A percentile compares a stretch with the other conserved stretches of the same genome.
Evolutionary conservation across 2,888 invertebrate genomes (phyloP).

Genomic region (Ditylenchus weischeri): DNA sequence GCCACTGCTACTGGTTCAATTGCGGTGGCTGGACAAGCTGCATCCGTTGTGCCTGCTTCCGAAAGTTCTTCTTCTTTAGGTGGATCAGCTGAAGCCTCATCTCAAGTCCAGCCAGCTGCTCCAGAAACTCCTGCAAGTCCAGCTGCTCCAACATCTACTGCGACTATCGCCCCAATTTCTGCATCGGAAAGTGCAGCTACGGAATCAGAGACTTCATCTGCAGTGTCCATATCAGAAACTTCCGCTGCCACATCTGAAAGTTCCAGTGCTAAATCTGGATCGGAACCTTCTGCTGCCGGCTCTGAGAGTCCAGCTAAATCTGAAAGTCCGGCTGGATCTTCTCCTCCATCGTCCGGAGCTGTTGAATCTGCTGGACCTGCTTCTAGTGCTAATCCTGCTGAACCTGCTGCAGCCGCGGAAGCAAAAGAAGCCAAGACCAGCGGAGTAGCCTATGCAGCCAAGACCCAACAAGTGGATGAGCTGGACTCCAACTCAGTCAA

Average conservation of each 20-base stretch:
- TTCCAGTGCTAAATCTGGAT: not conserved
- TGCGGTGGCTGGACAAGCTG: not conserved
- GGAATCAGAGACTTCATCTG: not conserved
- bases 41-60: not conserved
- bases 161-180: too few relatives aligned
- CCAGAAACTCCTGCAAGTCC: constrained; percentile 1
- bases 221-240: not conserved
- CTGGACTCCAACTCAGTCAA: not conserved
- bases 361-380: not conserved
- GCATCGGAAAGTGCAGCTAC: constrained; percentile 7
- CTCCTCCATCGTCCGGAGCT: not conserved
- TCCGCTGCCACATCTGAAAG: not conserved
- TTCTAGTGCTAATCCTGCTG: too few relatives aligned
- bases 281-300: not conserved
- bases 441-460: constrained; percentile 9
- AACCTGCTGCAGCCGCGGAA: not conserved
- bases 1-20: not conserved
- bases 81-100: not conserved
- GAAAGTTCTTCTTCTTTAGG: not conserved
- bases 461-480: constrained; percentile 9
- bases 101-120: not conserved
- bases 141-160: not conserved
- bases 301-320: not conserved
- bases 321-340: not conserved
- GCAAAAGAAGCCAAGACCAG: not conserved